Evolutionary conservation across 2,888 invertebrate genomes (phyloP).

Genomic region (Oxycera nigricornis): DNA sequence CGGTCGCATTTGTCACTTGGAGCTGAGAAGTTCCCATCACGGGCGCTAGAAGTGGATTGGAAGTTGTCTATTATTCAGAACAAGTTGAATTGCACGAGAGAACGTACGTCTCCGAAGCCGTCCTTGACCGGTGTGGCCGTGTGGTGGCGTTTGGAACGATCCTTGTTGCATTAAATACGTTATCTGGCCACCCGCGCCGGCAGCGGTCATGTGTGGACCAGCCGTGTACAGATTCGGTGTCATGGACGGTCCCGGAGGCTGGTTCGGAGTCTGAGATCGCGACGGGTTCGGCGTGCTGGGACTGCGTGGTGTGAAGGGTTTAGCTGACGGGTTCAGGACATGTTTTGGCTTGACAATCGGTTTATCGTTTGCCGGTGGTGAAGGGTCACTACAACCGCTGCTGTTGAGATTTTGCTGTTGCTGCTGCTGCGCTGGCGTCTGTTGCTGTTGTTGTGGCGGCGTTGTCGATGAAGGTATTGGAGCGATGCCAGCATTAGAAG

Average conservation of each 20-base stretch:
- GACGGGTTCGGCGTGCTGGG: slow-evolving; percentile 70
- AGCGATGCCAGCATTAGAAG: slow-evolving; percentile 49
- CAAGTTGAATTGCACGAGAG: neutral
- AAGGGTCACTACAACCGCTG: slow-evolving; percentile 69
- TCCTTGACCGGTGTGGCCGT: slow-evolving; percentile 58
- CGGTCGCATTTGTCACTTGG: slow-evolving; percentile 75
- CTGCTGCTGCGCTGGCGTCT: slow-evolving; percentile 37
- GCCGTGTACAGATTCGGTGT: slow-evolving; percentile 54
- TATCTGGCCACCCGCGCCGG: slow-evolving; percentile 58
- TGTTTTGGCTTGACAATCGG: slow-evolving; percentile 69
- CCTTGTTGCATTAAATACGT: slow-evolving; percentile 59
- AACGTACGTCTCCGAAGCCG: slow-evolving; percentile 61
- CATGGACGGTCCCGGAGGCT: slow-evolving; percentile 75
- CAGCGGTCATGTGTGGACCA: slow-evolving; percentile 56
- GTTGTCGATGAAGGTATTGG: slow-evolving; percentile 54
- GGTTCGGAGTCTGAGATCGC: slow-evolving; percentile 85
- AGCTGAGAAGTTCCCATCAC: slow-evolving; percentile 72
- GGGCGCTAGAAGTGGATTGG: too few species aligned
- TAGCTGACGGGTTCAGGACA: slow-evolving; percentile 83
- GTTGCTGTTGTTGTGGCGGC: slow-evolving; percentile 43
- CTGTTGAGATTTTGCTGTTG: slow-evolving; percentile 64
- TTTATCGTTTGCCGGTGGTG: slow-evolving; percentile 82
- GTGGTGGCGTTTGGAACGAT: slow-evolving; percentile 58
- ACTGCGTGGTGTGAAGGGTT: slow-evolving; percentile 82
- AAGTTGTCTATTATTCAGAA: too few species aligned